A percentile compares a stretch with the other conserved stretches of the same genome.
Conservation (phyloP, 2,888 invertebrate genomes). For the Melikaiella ostensackeni region DNA sequence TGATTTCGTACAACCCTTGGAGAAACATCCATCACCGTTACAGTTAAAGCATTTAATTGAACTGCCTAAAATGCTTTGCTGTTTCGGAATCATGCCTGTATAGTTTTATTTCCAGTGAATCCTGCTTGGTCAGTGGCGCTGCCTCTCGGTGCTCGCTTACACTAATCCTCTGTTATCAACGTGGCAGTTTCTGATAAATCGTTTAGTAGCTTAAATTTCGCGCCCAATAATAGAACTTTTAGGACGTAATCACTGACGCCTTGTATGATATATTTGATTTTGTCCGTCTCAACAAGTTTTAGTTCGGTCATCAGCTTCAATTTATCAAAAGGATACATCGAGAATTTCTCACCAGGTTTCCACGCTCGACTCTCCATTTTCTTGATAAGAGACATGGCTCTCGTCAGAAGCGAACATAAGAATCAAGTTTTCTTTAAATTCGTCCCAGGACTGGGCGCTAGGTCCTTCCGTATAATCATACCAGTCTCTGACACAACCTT, state of each 20-base stretch:
- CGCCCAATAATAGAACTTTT: neutral
- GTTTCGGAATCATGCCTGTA: neutral
- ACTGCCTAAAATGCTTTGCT: neutral
- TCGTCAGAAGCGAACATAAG: neutral
- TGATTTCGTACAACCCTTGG: neutral
- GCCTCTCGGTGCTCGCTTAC: neutral
- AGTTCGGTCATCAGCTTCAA: neutral
- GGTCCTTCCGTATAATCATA: neutral
- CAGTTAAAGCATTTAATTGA: constrained; percentile 21
- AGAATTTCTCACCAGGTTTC: neutral
- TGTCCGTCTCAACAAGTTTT: neutral
- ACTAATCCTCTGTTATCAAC: neutral
- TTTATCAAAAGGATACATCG: neutral
- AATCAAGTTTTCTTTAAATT: neutral
- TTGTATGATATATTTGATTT: neutral
- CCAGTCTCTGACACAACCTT: neutral
- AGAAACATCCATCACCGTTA: neutral
- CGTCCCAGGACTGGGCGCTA: neutral
- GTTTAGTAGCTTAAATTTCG: neutral
- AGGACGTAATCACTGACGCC: neutral
- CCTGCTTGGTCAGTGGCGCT: neutral
- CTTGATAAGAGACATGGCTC: neutral
- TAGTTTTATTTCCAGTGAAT: neutral
- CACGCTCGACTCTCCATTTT: neutral
- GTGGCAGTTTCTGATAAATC: neutral